Evolutionary conservation across 2,888 invertebrate species (phyloP).

Genomic region (Entomobrya multifasciata): DNA sequence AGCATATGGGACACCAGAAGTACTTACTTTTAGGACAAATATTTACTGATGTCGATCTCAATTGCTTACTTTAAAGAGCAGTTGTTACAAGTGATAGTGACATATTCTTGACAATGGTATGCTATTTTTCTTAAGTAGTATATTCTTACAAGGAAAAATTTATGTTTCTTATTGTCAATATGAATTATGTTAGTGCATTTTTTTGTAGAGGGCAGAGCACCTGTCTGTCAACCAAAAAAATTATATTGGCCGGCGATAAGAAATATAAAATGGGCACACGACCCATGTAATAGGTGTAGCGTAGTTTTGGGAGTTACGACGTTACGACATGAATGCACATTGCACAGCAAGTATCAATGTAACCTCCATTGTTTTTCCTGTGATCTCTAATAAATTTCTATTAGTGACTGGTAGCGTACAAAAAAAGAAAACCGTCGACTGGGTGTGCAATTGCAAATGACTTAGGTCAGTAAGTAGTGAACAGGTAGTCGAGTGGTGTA

Average conservation of each 20-base stretch:
- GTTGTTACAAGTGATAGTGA: conserved; percentile 18
- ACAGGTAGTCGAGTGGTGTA: neutral
- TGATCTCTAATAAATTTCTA: neutral
- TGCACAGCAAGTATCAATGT: neutral
- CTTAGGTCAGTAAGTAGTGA: conserved; percentile 58
- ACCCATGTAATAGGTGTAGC: neutral
- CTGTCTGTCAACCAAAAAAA: conserved; percentile 41
- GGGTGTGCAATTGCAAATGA: conserved; percentile 41
- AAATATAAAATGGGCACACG: conserved; percentile 46
- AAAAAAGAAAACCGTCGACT: neutral
- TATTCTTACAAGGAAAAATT: no score
- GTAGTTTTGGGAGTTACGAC: no score
- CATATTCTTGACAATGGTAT: conserved; percentile 38
- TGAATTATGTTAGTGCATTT: neutral
- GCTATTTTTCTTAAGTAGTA: conserved; percentile 22
- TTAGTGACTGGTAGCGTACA: neutral
- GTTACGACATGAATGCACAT: no score
- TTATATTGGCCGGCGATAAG: conserved; percentile 11
- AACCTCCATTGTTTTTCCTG: conserved; percentile 40
- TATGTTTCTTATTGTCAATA: conserved; percentile 3
- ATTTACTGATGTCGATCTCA: conserved; percentile 18
- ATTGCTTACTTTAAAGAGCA: neutral
- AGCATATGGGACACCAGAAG: conserved; percentile 25
- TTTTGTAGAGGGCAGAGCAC: conserved; percentile 40
- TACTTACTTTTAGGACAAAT: neutral